Conservation (phyloP, 1,140 invertebrate species). For the Pinna nobilis region DNA sequence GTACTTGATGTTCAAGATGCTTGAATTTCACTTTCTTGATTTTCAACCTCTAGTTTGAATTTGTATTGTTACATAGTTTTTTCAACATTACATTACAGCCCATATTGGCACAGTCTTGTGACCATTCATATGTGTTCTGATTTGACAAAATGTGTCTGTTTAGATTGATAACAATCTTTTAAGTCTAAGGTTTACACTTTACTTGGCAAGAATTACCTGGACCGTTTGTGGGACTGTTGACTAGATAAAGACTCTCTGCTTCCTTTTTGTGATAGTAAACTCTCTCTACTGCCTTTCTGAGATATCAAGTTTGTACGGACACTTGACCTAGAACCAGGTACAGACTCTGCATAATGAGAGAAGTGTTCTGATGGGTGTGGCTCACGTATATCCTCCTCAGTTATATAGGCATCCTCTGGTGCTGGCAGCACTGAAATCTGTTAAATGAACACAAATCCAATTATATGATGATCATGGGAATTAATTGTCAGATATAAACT, state of each 20-base stretch:
- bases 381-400: slow-evolving; percentile 28
- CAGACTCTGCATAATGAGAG: not conserved
- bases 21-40: too few relatives aligned
- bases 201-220: not conserved
- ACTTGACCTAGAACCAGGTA: slow-evolving; percentile 5
- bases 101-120: too few relatives aligned
- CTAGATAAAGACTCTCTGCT: slow-evolving; percentile 21
- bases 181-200: too few relatives aligned
- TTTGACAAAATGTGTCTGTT: too few relatives aligned
- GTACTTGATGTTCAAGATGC: too few relatives aligned
- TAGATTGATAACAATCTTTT: too few relatives aligned
- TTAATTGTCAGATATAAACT: not conserved
- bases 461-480: not conserved
- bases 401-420: slow-evolving; percentile 40
- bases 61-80: too few relatives aligned
- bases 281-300: slow-evolving; percentile 12
- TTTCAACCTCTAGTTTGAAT: too few relatives aligned
- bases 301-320: not conserved
- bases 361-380: slow-evolving; percentile 25
- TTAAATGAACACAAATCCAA: not conserved
- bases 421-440: slow-evolving; percentile 47
- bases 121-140: too few relatives aligned
- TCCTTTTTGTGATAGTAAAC: slow-evolving; percentile 7
- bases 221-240: not conserved
- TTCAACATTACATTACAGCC: too few relatives aligned